phyloP scores from a whole-genome alignment of 2,113 vertebrate genomes.

The Vombatus ursinus region DNA sequence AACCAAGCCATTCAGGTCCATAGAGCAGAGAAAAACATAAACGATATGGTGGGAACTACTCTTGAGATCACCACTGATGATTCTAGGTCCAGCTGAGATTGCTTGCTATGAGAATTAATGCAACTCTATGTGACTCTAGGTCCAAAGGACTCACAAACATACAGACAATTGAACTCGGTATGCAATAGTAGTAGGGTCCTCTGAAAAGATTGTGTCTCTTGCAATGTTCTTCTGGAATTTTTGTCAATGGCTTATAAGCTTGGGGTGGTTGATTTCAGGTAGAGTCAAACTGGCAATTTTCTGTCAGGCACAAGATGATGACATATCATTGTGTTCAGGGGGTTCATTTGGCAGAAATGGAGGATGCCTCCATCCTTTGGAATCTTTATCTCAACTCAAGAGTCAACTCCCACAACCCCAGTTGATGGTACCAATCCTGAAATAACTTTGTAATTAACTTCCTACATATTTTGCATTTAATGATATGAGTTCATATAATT shows the following conservation, averaged over 20 bases:
- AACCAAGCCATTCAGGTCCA: background rate
- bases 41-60: background rate
- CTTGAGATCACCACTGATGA: background rate
- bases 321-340: background rate
- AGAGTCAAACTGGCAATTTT: background rate
- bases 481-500: background rate
- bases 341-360: background rate
- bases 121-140: background rate
- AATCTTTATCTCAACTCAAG: background rate
- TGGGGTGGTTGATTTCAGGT: background rate
- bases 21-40: background rate
- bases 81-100: background rate
- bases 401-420: background rate
- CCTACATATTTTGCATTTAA: background rate
- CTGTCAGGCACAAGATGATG: background rate
- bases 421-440: background rate
- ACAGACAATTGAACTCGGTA: background rate
- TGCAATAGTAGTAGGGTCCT: background rate
- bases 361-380: background rate
- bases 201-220: background rate
- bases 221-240: background rate
- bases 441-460: background rate
- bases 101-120: background rate
- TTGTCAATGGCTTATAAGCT: too few relatives aligned
- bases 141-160: background rate